Base-by-base conservation (phyloP, 2,888 invertebrate species). In the Hydroisotoma schaefferi region DNA sequence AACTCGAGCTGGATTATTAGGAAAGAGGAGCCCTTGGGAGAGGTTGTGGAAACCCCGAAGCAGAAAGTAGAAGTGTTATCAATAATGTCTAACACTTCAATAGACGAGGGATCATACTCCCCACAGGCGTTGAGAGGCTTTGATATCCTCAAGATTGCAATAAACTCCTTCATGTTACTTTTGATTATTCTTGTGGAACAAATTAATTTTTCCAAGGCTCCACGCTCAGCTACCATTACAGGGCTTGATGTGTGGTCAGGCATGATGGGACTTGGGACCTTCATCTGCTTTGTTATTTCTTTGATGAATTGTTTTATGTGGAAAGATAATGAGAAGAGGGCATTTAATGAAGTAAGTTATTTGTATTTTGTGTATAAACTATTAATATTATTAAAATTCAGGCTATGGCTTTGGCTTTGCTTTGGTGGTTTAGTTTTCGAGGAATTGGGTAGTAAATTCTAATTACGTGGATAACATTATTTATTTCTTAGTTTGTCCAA, bases 241-340 rank as follows among this genome's bases (percentile, higher is more conserved):
- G 71, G 59, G 6, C 51, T 68, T 18, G 67, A 71, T 48, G 60
- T 71, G 10, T 71, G 71, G 71, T 58, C 65, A 10, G 56, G 56
- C 15, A 27, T 63, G 23, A 44, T 66, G 2, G 57, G 43, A 5
- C 26, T 65, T 2, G 26, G 57, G 12, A 22, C 65, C 29, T 57
- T 65, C 48, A 33, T 69, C 1, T 53, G 55, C 37, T 59, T 68
- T 20, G 23, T 60, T 37, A 59, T 64, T 27, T 59, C 63, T 43
- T 33, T 67, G 18, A 59, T 61, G 25, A 22, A 55, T 12, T 62
- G 44, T 44, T 61, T 61, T n/a, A 33, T n/a, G n/a, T n/a, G n/a
- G n/a, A n/a, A n/a, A n/a, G n/a, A 37, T 47, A 47, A 33, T 23
- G 38, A 20, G 29, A 38, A 27, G 20, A 10, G 28, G 26, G 12